A percentile compares a stretch with the other conserved stretches of the same genome.
Evolutionary conservation across 2,113 vertebrate species (phyloP).

Genomic region (Fregetta grallaria): DNA sequence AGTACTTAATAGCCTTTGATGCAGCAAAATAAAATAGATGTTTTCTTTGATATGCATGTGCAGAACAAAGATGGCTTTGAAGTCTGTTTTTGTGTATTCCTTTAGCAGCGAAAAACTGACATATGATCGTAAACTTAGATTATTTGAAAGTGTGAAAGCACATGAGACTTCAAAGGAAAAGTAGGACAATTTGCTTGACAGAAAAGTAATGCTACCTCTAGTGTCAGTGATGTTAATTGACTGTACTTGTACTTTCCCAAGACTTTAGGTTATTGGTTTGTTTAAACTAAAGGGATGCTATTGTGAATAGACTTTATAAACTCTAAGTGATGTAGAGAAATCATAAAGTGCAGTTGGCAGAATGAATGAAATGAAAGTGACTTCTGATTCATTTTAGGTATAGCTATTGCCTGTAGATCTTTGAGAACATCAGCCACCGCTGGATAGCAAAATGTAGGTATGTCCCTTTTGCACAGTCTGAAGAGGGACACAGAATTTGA

Average conservation of each 20-base stretch:
- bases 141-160: constrained; percentile 30
- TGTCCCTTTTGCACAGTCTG: background rate
- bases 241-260: background rate
- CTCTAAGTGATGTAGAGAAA: background rate
- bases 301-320: background rate
- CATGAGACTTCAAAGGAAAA: constrained; percentile 42
- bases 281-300: background rate
- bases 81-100: constrained; percentile 45
- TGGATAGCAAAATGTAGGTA: background rate
- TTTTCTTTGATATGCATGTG: constrained; percentile 68
- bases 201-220: background rate
- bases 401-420: background rate
- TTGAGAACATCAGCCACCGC: background rate
- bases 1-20: constrained; percentile 76
- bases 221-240: constrained; percentile 19
- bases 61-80: constrained; percentile 57
- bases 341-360: background rate
- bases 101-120: constrained; percentile 28
- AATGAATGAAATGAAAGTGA: background rate
- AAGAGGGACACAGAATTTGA: background rate
- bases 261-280: background rate
- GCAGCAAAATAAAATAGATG: constrained; percentile 68
- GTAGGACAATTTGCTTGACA: constrained; percentile 28
- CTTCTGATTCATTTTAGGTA: background rate
- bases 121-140: background rate